Percentiles rank a stretch among this genome's conserved stretches.
These are phyloP conservation scores for Drosophila buzzatii DNA, from an alignment of 2,888 invertebrate genomes.

Conservation along the genomic window DNA sequence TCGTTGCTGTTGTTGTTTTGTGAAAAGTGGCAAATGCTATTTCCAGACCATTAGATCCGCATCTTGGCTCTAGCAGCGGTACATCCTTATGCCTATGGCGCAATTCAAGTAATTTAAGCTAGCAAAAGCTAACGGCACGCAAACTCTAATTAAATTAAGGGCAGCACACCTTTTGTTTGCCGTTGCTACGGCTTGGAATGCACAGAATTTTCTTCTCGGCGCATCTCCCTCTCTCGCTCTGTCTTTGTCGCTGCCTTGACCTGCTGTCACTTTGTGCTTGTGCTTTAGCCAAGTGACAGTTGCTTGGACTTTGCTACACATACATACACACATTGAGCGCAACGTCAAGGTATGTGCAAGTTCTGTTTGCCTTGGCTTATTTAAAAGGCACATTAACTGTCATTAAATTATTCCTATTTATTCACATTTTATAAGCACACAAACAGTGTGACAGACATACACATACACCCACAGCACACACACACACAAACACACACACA, in stretches of 20 bases:
- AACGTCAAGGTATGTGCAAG: neutral
- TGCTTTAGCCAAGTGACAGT: conserved; percentile 8
- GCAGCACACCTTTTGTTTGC: conserved; percentile 73
- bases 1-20: conserved; percentile 14
- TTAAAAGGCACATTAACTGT: conserved; percentile 56
- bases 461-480: conserved; percentile 1
- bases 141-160: conserved; percentile 78
- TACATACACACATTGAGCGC: neutral
- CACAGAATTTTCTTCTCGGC: conserved; percentile 5
- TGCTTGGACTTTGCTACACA: neutral
- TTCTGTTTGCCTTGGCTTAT: conserved; percentile 27
- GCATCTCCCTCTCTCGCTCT: neutral
- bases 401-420: conserved; percentile 67
- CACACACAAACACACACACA: neutral
- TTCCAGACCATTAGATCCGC: conserved; percentile 75
- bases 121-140: conserved; percentile 43
- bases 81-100: conserved; percentile 33
- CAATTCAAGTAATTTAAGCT: conserved; percentile 26
- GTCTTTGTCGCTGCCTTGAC: conserved; percentile 23
- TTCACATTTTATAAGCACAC: conserved; percentile 29
- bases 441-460: neutral
- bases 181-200: conserved; percentile 53
- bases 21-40: conserved; percentile 65
- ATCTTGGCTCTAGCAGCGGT: conserved; percentile 26
- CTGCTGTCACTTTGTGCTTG: conserved; percentile 17